Conservation (phyloP, 2,797 vertebrate genomes). For the Ctenosaura bakeri region DNA sequence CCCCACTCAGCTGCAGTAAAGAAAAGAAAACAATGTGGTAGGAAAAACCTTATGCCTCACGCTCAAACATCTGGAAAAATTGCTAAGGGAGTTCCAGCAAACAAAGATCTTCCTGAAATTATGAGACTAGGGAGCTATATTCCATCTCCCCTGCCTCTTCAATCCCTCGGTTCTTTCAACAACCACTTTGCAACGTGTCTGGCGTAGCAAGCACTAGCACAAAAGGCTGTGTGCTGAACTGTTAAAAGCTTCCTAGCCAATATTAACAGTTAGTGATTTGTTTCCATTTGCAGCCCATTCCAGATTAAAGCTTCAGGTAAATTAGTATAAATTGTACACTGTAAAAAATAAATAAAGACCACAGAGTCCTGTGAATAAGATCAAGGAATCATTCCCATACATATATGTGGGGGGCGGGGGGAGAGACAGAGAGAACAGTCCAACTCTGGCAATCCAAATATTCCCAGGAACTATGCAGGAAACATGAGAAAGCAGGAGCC, state of each 20-base stretch:
- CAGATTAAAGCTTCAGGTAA: not conserved
- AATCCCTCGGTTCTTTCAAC: not conserved
- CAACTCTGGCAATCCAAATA: not conserved
- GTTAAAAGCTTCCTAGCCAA: not conserved
- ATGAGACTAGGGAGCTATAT: slow-evolving; percentile 58
- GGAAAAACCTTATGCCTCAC: not conserved
- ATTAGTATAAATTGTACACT: not conserved
- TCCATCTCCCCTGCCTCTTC: slow-evolving; percentile 39
- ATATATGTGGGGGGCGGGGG: no score
- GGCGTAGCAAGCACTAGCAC: slow-evolving; percentile 7
- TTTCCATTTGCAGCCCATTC: not conserved
- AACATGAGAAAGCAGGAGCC: not conserved
- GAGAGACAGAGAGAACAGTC: no score
- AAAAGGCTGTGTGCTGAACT: not conserved
- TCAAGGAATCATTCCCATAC: not conserved
- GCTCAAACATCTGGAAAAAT: slow-evolving; percentile 52
- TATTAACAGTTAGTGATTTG: not conserved
- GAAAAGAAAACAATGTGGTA: slow-evolving; percentile 47
- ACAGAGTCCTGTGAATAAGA: not conserved
- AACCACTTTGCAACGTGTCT: slow-evolving; percentile 6
- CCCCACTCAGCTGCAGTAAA: slow-evolving; percentile 62
- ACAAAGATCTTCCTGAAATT: slow-evolving; percentile 56
- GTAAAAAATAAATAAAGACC: not conserved
- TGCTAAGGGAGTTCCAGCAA: slow-evolving; percentile 48
- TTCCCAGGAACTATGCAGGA: not conserved